Evolutionary conservation across 2,888 invertebrate genomes (phyloP).

Genomic region (Sicus ferrugineus): DNA sequence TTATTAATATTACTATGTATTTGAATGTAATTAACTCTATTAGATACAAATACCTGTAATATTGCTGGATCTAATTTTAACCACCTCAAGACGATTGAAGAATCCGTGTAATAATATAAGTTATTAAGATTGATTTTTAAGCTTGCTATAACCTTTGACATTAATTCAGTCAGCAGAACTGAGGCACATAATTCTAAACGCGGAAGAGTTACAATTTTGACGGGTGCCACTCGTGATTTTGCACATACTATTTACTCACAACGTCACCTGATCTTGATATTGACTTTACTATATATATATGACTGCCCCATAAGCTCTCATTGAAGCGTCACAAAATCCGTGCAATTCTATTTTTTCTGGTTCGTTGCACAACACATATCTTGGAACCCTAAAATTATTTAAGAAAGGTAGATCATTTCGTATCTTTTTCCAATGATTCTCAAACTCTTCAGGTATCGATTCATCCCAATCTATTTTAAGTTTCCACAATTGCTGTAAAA

Average conservation of each 20-base stretch:
- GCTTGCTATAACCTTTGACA: slow-evolving; percentile 6
- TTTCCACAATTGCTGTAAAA: slow-evolving; percentile 11
- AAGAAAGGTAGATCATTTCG: neutral
- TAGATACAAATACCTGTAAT: slow-evolving; percentile 31
- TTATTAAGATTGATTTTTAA: slow-evolving; percentile 6
- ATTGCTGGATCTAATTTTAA: slow-evolving; percentile 14
- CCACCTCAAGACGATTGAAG: slow-evolving; percentile 30
- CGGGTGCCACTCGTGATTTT: slow-evolving; percentile 36
- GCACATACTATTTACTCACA: neutral
- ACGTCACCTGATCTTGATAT: neutral
- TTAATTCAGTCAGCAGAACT: slow-evolving; percentile 24
- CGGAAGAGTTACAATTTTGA: slow-evolving; percentile 22
- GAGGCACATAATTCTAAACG: slow-evolving; percentile 34
- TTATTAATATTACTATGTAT: too few relatives aligned
- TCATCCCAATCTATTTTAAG: slow-evolving; percentile 30
- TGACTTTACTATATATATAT: slow-evolving; percentile 9
- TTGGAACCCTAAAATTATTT: neutral
- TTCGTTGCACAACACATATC: neutral
- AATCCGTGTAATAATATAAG: slow-evolving; percentile 27
- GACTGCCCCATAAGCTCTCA: slow-evolving; percentile 25
- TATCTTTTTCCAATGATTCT: slow-evolving; percentile 25
- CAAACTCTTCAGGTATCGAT: slow-evolving; percentile 35
- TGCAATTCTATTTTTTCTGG: neutral
- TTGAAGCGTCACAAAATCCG: slow-evolving; percentile 30
- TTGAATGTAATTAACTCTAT: slow-evolving; percentile 28